These are phyloP conservation scores for Idris sp. DNA, from an alignment of 1,140 invertebrate species.

Conservation along the genomic window DNA sequence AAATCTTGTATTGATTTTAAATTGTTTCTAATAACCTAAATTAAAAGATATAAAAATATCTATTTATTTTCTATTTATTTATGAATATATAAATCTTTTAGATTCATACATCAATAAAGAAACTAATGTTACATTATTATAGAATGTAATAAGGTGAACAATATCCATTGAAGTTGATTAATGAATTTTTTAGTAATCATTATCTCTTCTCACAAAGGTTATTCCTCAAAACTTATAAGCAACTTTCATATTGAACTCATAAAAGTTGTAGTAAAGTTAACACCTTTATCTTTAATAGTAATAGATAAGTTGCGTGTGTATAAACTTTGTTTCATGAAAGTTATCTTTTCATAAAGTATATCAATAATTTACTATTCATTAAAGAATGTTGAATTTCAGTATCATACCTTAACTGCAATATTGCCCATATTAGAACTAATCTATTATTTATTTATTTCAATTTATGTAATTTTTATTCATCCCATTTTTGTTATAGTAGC, in stretches of 20 bases:
- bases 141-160: background rate
- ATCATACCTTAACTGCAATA: background rate
- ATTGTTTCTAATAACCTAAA: no score
- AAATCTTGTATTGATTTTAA: no score
- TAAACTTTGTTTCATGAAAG: conserved; percentile 29
- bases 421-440: background rate
- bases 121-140: no score
- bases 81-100: no score
- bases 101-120: no score
- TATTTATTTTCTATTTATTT: no score
- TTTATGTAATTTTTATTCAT: no score
- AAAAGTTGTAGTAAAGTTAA: conserved; percentile 36
- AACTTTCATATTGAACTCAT: conserved; percentile 40
- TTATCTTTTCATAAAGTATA: conserved; percentile 31
- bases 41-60: no score
- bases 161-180: conserved; percentile 1
- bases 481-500: no score
- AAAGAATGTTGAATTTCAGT: conserved; percentile 7
- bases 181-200: conserved; percentile 12
- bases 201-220: conserved; percentile 9
- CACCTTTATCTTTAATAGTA: conserved; percentile 28
- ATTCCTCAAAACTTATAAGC: conserved; percentile 8
- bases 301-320: conserved; percentile 31
- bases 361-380: conserved; percentile 23
- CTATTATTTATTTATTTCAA: no score